A percentile compares a stretch with the other conserved stretches of the same genome.
phyloP scores from a whole-genome alignment of 2,888 invertebrate genomes.

The Trissonchulus latispiculum region DNA sequence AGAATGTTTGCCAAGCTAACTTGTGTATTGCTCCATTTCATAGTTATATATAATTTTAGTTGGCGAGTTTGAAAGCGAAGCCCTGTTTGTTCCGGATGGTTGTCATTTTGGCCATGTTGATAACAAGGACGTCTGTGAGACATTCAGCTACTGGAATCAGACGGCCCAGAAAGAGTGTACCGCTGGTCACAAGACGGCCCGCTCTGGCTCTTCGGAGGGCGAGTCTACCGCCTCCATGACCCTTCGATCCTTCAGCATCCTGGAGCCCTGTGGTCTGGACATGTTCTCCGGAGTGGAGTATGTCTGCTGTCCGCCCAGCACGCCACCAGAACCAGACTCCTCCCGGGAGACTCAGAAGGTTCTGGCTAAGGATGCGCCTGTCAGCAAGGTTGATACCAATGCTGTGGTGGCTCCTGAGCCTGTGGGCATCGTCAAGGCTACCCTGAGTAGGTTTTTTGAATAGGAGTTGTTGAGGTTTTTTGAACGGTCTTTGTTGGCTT shows the following conservation, averaged over 20 bases:
- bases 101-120: conserved; percentile 98
- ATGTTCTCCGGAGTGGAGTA: conserved; percentile 96
- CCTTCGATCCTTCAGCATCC: conserved; percentile 88
- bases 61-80: conserved; percentile 97
- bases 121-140: conserved; percentile 90
- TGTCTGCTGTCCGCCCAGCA: conserved; percentile 74
- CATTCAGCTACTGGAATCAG: conserved; percentile 83
- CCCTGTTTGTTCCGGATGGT: conserved; percentile 90
- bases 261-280: conserved; percentile 91
- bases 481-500: neutral
- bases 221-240: too few species aligned
- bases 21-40: too few species aligned
- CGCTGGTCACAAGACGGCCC: neutral
- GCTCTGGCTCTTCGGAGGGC: neutral
- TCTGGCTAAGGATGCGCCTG: too few species aligned
- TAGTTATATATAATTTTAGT: conserved; percentile 19
- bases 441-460: too few species aligned
- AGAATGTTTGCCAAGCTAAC: too few species aligned
- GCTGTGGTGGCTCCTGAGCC: too few species aligned
- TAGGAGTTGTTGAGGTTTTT: neutral
- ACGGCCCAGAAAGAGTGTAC: conserved; percentile 33
- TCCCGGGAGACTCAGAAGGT: too few species aligned
- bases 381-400: too few species aligned
- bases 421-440: too few species aligned
- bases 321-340: too few species aligned